Percentiles rank a stretch among this genome's conserved stretches.
phyloP scores from a whole-genome alignment of 1,140 invertebrate species.

The Drosophila rufa region DNA sequence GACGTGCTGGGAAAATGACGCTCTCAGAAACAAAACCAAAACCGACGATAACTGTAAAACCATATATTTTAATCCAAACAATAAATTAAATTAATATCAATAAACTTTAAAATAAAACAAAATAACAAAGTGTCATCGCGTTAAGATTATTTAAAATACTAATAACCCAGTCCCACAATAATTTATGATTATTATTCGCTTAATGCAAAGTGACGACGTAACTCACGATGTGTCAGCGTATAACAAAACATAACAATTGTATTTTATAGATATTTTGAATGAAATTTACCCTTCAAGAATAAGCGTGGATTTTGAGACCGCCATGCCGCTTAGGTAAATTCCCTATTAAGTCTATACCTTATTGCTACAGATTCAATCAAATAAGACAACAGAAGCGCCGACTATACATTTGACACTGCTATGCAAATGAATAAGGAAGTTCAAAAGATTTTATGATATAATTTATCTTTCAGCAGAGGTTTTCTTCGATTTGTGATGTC shows the following conservation, averaged over 20 bases:
- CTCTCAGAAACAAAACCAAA: no score
- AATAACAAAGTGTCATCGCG: no score
- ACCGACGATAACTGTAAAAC: no score
- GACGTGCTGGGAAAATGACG: no score
- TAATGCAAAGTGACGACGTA: conserved; percentile 52
- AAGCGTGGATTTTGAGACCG: conserved; percentile 7
- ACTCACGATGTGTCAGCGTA: conserved; percentile 47
- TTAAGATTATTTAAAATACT: no score
- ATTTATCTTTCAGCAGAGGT: conserved; percentile 47
- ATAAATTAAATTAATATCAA: no score
- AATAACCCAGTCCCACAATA: conserved; percentile 2
- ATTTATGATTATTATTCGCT: conserved; percentile 67
- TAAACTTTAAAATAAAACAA: no score
- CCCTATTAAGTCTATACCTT: conserved; percentile 43
- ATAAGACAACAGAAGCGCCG: conserved; percentile 46
- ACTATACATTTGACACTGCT: conserved; percentile 24
- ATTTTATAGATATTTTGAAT: conserved; percentile 15
- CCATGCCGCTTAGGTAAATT: conserved; percentile 19
- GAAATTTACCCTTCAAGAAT: not conserved
- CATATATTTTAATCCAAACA: no score
- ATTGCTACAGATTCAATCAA: conserved; percentile 59
- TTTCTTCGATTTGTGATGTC: conserved; percentile 50
- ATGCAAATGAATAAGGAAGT: conserved; percentile 63
- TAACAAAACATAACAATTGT: conserved; percentile 55
- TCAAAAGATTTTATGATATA: conserved; percentile 55